These are phyloP conservation scores for Brachionus rubens DNA, from an alignment of 1,140 invertebrate genomes.

Conservation along the genomic window DNA sequence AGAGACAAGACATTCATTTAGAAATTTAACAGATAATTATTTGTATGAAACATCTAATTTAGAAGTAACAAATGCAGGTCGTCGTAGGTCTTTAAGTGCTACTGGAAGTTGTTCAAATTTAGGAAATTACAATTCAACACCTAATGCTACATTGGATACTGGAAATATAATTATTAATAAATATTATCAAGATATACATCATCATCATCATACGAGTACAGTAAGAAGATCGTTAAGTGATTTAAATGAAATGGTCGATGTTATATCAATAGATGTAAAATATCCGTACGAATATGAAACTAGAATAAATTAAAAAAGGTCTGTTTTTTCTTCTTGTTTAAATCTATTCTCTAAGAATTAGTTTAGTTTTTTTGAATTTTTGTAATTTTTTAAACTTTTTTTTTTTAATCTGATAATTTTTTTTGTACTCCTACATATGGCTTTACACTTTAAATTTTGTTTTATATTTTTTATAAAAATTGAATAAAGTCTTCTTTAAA, in stretches of 20 bases:
- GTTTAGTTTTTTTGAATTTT: not conserved
- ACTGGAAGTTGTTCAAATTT: not conserved
- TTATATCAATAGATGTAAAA: constrained; percentile 26
- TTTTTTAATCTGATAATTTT: not conserved
- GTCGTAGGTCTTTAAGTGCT: constrained; percentile 2
- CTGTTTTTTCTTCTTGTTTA: too few relatives aligned
- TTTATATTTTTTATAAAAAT: too few relatives aligned
- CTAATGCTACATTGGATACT: not conserved
- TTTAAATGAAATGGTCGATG: constrained; percentile 31
- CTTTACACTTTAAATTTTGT: too few relatives aligned
- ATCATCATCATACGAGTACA: constrained; percentile 5
- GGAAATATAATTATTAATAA: not conserved
- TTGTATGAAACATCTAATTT: constrained; percentile 16
- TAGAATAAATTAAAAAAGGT: not conserved
- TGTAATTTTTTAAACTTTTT: not conserved
- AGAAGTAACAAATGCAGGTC: not conserved
- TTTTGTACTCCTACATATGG: too few relatives aligned
- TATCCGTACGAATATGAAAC: constrained; percentile 27
- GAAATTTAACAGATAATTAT: constrained; percentile 14
- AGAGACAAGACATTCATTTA: not conserved
- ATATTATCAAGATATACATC: constrained; percentile 24
- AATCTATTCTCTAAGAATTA: too few relatives aligned
- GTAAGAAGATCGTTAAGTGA: constrained; percentile 13
- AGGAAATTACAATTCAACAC: not conserved
- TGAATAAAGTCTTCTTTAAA: too few relatives aligned